These are phyloP conservation scores for Orchestia grillus DNA, from an alignment of 1,140 invertebrate species.

Conservation along the genomic window DNA sequence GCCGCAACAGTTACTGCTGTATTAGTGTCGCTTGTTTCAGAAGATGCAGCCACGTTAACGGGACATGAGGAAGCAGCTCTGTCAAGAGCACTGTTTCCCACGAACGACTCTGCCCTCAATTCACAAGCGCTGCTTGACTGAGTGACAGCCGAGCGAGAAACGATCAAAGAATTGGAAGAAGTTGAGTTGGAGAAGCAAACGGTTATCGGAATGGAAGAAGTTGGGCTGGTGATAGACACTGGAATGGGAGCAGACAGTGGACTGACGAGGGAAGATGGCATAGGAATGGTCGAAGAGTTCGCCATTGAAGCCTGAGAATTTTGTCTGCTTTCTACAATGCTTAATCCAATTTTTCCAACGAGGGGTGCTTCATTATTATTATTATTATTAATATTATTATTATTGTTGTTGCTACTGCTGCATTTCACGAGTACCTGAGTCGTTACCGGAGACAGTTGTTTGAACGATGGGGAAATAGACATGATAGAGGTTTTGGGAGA, in stretches of 20 bases:
- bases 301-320: background rate
- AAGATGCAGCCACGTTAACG: background rate
- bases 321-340: background rate
- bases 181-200: background rate
- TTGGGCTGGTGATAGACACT: background rate
- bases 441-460: background rate
- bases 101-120: background rate
- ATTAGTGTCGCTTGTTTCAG: background rate
- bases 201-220: background rate
- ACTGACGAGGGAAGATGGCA: background rate
- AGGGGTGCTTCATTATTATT: background rate
- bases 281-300: background rate
- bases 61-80: background rate
- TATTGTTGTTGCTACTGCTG: background rate
- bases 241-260: background rate
- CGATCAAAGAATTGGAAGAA: background rate
- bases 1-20: conserved; percentile 28
- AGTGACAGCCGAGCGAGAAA: background rate
- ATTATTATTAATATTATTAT: background rate
- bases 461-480: background rate
- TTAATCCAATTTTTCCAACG: conserved; percentile 31
- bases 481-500: conserved; percentile 3
- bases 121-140: background rate
- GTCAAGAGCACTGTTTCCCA: background rate
- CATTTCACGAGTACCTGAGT: conserved; percentile 4